Evolutionary conservation across 2,888 invertebrate species (phyloP).

Genomic region (Linnaemya vulpina): DNA sequence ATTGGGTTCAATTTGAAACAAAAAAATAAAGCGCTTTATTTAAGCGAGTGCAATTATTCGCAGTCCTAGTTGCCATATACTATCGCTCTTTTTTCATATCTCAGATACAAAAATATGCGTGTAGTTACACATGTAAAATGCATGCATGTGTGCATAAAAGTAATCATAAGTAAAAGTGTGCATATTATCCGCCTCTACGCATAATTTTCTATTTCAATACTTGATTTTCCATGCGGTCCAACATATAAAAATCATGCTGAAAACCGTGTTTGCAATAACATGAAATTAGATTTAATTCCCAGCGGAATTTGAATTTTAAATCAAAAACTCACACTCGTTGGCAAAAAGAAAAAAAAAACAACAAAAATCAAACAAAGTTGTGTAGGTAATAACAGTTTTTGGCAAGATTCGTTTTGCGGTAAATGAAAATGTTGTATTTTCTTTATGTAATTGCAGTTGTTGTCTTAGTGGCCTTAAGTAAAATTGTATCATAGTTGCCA

Average conservation of each 20-base stretch:
- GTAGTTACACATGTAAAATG: neutral
- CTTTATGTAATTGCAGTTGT: constrained; percentile 52
- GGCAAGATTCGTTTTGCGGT: constrained; percentile 17
- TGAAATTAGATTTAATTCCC: constrained; percentile 49
- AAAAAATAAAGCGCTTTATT: neutral
- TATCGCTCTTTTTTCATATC: neutral
- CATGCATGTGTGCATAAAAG: neutral
- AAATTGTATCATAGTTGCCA: constrained; percentile 26
- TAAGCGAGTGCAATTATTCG: neutral
- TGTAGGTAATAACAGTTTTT: constrained; percentile 50
- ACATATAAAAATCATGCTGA: constrained; percentile 54
- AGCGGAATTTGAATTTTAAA: constrained; percentile 56
- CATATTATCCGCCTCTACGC: constrained; percentile 59
- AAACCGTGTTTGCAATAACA: constrained; percentile 52
- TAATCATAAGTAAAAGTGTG: constrained; percentile 1
- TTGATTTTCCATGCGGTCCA: constrained; percentile 38
- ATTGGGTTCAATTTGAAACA: too few species aligned
- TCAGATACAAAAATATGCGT: neutral
- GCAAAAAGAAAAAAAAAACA: neutral
- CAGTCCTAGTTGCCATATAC: neutral
- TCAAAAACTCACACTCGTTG: constrained; percentile 12
- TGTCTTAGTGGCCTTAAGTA: constrained; percentile 21
- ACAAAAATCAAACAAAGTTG: constrained; percentile 32
- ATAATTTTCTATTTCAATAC: constrained; percentile 66
- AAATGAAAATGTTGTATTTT: constrained; percentile 26